Evolutionary conservation across 2,113 vertebrate species (phyloP).

Genomic region (Phyllostomus discolor): DNA sequence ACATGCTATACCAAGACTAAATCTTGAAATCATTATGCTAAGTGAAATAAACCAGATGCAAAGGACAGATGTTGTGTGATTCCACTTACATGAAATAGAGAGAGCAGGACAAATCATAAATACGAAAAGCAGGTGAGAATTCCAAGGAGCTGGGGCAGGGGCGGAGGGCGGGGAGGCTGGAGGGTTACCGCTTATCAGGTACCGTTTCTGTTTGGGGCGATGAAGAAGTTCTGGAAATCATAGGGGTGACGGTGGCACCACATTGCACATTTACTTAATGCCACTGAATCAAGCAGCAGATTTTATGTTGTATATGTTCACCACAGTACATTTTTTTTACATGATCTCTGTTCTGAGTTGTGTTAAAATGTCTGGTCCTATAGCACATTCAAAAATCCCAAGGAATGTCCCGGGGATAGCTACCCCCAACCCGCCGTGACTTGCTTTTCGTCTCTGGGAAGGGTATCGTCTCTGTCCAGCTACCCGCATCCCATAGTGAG

Average conservation of each 20-base stretch:
- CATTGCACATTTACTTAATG: neutral
- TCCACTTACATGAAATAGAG: neutral
- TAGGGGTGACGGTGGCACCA: neutral
- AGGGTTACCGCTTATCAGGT: neutral
- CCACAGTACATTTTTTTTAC: neutral
- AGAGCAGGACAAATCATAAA: neutral
- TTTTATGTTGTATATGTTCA: neutral
- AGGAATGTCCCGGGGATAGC: neutral
- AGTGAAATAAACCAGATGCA: neutral
- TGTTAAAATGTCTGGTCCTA: neutral
- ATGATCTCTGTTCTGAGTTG: neutral
- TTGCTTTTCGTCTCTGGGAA: neutral
- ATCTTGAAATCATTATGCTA: neutral
- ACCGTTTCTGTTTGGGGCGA: neutral
- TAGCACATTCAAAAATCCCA: neutral
- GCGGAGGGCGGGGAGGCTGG: neutral
- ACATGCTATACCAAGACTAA: accelerated
- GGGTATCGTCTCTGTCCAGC: accelerated
- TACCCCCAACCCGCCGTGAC: accelerated
- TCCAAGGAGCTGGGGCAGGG: no score
- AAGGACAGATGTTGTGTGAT: neutral
- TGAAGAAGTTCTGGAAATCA: neutral
- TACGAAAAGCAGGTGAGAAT: neutral
- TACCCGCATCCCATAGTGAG: neutral
- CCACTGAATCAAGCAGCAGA: neutral